Percentiles rank a stretch among this genome's conserved stretches.
Evolutionary conservation across 2,113 vertebrate genomes (phyloP).

Genomic region (Elachura formosa): DNA sequence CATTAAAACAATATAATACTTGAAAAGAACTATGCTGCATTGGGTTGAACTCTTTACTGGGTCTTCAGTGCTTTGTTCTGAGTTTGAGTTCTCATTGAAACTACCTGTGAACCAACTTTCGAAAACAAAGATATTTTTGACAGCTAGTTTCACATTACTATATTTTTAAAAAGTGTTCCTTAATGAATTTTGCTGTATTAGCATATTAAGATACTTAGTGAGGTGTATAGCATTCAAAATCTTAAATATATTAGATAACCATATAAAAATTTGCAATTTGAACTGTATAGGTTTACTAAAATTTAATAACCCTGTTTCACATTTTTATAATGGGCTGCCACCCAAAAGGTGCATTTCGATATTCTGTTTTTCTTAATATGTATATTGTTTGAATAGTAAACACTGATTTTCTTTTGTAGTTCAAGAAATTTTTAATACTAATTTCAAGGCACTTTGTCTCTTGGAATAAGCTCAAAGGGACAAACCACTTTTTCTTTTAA

Average conservation of each 20-base stretch:
- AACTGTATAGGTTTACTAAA: background rate
- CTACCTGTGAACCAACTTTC: slow-evolving; percentile 61
- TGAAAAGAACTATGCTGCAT: slow-evolving; percentile 72
- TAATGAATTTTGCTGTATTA: slow-evolving; percentile 19
- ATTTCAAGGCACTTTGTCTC: background rate
- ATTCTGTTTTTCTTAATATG: background rate
- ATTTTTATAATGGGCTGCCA: background rate
- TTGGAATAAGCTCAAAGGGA: background rate
- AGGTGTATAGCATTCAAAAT: background rate
- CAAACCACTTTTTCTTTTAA: background rate
- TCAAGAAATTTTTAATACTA: background rate
- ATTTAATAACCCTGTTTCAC: background rate
- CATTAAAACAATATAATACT: slow-evolving; percentile 74
- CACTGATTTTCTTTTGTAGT: background rate
- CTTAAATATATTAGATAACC: background rate
- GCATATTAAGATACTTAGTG: background rate
- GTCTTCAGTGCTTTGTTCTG: slow-evolving; percentile 64
- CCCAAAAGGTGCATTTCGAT: background rate
- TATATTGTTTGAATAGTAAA: background rate
- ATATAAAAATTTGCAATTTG: background rate
- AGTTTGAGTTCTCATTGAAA: slow-evolving; percentile 61
- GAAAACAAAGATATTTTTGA: slow-evolving; percentile 51
- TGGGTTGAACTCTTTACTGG: slow-evolving; percentile 56
- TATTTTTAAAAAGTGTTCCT: background rate
- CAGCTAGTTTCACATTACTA: slow-evolving; percentile 37